These are phyloP conservation scores for Falco biarmicus DNA, from an alignment of 2,797 vertebrate genomes.

Conservation along the genomic window DNA sequence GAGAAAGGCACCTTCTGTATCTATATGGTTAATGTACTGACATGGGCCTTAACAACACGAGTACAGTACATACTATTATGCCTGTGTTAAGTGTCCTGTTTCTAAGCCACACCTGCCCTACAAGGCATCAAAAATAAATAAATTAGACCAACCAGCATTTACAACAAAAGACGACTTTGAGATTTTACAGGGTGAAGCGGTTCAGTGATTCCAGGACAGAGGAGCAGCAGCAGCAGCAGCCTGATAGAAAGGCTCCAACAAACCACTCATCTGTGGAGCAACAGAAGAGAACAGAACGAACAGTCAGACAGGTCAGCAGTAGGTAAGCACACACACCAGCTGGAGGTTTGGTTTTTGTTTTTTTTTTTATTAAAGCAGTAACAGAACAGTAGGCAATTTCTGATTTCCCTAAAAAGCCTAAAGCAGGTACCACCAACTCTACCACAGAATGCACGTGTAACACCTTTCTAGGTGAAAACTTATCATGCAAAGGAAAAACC, in stretches of 20 bases:
- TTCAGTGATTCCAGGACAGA: background rate
- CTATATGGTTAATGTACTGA: background rate
- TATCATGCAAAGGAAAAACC: background rate
- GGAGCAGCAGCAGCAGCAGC: background rate
- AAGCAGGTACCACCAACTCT: background rate
- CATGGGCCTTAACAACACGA: background rate
- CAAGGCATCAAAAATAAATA: background rate
- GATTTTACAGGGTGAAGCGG: background rate
- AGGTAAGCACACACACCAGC: background rate
- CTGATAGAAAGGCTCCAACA: background rate
- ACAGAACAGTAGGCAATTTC: background rate
- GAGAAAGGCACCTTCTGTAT: background rate
- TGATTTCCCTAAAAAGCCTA: background rate
- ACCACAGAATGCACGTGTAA: background rate
- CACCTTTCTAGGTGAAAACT: background rate
- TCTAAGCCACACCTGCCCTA: background rate
- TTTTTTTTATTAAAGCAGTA: background rate
- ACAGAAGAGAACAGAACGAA: background rate
- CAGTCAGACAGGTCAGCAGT: background rate
- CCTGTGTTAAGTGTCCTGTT: background rate
- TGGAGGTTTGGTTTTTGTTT: background rate
- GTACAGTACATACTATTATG: background rate
- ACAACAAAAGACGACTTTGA: background rate
- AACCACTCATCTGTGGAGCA: background rate
- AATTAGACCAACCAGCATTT: background rate